These are phyloP conservation scores for Jacana jacana DNA, from an alignment of 2,113 vertebrate genomes.

Conservation along the genomic window DNA sequence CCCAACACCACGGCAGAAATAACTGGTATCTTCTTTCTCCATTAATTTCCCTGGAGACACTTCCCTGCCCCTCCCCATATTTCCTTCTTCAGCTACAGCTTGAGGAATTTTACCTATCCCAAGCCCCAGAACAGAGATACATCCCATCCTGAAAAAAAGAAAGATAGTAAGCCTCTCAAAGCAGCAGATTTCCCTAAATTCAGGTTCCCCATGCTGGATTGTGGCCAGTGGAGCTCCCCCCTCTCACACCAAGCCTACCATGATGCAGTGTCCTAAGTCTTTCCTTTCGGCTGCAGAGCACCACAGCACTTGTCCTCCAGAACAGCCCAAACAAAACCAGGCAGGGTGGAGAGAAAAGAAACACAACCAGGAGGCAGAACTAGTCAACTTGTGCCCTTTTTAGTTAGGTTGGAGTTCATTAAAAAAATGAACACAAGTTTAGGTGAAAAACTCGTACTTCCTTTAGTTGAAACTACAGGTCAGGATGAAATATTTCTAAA, in stretches of 20 bases:
- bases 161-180: background rate
- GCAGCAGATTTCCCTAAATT: background rate
- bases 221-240: rapidly evolving
- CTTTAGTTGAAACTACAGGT: background rate
- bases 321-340: background rate
- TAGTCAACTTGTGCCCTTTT: background rate
- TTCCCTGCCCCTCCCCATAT: rapidly evolving
- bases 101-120: background rate
- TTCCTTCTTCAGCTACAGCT: background rate
- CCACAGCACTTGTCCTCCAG: background rate
- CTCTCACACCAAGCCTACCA: background rate
- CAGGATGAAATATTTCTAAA: background rate
- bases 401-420: background rate
- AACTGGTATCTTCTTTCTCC: background rate
- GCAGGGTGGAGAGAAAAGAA: background rate
- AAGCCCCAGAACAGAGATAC: background rate
- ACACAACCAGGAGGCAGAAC: background rate
- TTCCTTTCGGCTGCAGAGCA: rapidly evolving
- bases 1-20: background rate
- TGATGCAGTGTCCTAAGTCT: rapidly evolving
- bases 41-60: background rate
- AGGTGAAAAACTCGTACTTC: background rate
- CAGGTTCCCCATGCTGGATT: rapidly evolving
- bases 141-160: background rate
- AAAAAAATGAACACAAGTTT: background rate